A percentile compares a stretch with the other conserved stretches of the same genome.
phyloP scores from a whole-genome alignment of 2,113 vertebrate genomes.

The Picathartes gymnocephalus region DNA sequence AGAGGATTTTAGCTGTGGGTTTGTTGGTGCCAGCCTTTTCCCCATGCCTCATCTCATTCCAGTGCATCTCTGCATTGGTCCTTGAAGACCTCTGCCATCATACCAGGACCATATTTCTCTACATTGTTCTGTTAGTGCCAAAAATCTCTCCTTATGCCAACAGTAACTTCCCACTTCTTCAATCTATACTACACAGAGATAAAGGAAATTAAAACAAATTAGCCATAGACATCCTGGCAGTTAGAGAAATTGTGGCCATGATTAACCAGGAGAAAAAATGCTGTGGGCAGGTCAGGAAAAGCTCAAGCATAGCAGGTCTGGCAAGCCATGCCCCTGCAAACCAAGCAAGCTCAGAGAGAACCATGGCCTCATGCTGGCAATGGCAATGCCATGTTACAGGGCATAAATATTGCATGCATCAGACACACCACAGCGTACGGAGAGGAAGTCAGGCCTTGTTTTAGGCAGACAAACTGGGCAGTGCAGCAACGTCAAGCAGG shows the following conservation, averaged over 20 bases:
- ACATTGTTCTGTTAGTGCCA: background rate
- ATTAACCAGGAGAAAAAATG: background rate
- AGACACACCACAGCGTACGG: background rate
- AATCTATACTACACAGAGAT: background rate
- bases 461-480: background rate
- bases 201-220: background rate
- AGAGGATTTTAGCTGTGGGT: background rate
- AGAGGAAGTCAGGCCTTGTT: background rate
- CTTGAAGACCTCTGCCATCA: background rate
- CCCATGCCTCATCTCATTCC: background rate
- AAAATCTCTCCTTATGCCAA: background rate
- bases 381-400: background rate
- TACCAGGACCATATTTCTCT: background rate
- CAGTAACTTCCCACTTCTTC: background rate
- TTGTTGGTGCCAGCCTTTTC: background rate
- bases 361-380: accelerated
- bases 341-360: background rate
- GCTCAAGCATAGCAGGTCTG: background rate
- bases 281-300: background rate
- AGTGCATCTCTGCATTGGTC: accelerated
- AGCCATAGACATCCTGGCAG: accelerated
- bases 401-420: background rate
- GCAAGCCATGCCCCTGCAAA: background rate
- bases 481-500: background rate
- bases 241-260: background rate